Conservation (phyloP, 2,888 invertebrate genomes). For the Erebia ligea region DNA sequence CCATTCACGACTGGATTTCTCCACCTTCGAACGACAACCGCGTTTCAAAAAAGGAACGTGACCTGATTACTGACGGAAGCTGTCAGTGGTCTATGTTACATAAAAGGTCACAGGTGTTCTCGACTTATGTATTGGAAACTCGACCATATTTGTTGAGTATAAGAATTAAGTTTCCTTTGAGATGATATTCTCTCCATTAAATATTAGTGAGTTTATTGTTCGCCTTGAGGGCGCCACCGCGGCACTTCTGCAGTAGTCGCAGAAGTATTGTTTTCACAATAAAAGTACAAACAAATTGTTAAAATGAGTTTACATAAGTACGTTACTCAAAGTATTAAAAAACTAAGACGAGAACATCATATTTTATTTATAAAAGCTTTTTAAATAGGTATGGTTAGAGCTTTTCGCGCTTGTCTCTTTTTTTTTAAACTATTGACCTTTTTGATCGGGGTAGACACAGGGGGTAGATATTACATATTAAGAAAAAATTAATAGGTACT, state of each 20-base stretch:
- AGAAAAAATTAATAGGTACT: too few species aligned
- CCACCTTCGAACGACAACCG: conserved; percentile 56
- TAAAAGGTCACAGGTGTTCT: conserved; percentile 63
- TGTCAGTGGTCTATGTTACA: conserved; percentile 65
- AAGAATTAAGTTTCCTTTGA: conserved; percentile 51
- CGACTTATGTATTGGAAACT: conserved; percentile 43
- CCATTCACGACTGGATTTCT: conserved; percentile 46
- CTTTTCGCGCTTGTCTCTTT: too few species aligned
- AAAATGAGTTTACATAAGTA: conserved; percentile 22
- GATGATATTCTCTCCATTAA: conserved; percentile 45
- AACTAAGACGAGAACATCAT: too few species aligned
- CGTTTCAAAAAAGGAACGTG: conserved; percentile 80
- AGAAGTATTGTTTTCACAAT: conserved; percentile 47
- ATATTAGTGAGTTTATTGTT: conserved; percentile 64
- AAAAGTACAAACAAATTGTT: conserved; percentile 44
- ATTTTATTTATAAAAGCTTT: too few species aligned
- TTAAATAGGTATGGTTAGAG: too few species aligned
- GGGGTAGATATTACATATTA: too few species aligned
- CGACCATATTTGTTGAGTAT: conserved; percentile 48
- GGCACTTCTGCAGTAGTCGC: conserved; percentile 53
- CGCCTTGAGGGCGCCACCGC: conserved; percentile 57
- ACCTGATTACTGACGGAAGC: conserved; percentile 80
- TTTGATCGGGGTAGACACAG: too few species aligned
- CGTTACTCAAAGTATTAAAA: too few species aligned
- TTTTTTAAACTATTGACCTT: too few species aligned